Evolutionary conservation across 2,888 invertebrate genomes (phyloP), one percentile per base, ranked within the genome.

Genomic region (Tiliacea citrago): DNA sequence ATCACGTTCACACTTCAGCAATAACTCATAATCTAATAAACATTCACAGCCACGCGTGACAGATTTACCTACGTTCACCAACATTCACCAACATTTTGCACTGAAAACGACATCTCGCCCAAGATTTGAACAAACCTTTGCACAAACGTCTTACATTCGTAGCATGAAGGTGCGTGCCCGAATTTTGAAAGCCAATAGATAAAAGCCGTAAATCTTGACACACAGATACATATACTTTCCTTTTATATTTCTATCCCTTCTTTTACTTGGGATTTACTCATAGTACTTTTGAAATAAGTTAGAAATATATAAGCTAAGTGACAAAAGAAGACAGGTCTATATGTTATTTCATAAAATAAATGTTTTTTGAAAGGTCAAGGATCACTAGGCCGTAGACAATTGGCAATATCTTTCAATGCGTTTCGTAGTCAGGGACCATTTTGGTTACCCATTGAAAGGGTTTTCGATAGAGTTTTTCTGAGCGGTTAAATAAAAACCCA

Each of bases 151-250:
- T 74, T 55, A 74, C 61, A 65, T 65, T 42, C 51, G 68, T 29
- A 1, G 29, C 29, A 73, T 72, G 73, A 74, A 71, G 74, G 60
- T 68, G 77, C 76, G 74, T 73, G 65, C 85, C 67, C 62, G 51
- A 77, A 85, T 80, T 84, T 86, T 72, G 69, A 82, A 80, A 80
- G 73, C 76, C 80, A 80, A 86, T 85, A 86, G 87, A 86, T 86
- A 84, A 84, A 82, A 75, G 80, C 67, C 85, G 71, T 86, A 84
- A 84, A 86, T 84, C 82, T 82, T 78, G 73, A 80, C 77, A 73
- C 74, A 80, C 35, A 58, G 62, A 77, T 78, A 29, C 29, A 86
- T 65, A 71, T 65, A 71, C 76, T 75, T 81, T 78, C 58, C 62
- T 72, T 84, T 61, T 79, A 73, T 69, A 72, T 69, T 71, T 73